Conservation (phyloP, 2,113 vertebrate genomes). For the Archilochus colubris region DNA sequence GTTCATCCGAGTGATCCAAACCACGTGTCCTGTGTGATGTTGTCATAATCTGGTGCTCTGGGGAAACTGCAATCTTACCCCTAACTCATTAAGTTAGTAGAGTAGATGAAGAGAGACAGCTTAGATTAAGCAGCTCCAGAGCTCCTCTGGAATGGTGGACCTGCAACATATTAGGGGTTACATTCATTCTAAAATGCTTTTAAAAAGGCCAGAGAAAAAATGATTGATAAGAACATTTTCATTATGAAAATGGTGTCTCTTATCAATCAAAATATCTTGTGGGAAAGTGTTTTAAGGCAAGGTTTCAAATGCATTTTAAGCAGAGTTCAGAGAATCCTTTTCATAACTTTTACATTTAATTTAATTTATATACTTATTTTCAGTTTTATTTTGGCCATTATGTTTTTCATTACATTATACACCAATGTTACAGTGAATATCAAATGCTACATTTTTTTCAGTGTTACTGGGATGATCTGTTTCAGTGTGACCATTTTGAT, state of each 20-base stretch:
- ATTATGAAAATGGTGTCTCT: not conserved
- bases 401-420: not conserved
- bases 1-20: constrained; percentile 38
- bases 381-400: not conserved
- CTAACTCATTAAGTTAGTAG: not conserved
- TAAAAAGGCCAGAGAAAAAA: not conserved
- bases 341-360: not conserved
- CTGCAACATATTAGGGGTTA: fast-evolving
- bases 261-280: not conserved
- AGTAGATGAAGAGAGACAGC: not conserved
- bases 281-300: not conserved
- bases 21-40: constrained; percentile 59
- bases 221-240: not conserved
- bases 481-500: not conserved
- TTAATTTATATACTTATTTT: not conserved
- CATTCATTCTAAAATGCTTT: not conserved
- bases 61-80: not conserved
- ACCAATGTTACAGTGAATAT: not conserved
- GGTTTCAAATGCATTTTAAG: not conserved
- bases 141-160: not conserved
- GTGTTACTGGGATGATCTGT: not conserved
- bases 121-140: not conserved
- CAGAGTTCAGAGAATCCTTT: not conserved
- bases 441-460: not conserved
- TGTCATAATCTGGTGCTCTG: not conserved